These are phyloP conservation scores for Solenodon paradoxus DNA, from an alignment of 2,113 vertebrate species.

Conservation along the genomic window DNA sequence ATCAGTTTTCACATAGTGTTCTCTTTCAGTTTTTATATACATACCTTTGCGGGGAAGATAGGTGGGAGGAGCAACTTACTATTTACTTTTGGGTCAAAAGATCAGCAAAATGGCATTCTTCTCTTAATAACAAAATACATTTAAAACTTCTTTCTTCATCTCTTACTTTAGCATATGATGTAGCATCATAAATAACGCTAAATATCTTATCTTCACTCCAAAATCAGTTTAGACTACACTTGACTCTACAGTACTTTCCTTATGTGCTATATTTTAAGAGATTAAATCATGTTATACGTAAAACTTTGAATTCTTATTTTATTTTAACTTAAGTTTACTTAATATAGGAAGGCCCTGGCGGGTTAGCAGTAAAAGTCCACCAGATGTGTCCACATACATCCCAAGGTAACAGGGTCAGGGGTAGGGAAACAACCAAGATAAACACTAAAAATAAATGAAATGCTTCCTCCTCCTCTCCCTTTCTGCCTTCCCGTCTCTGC, in stretches of 20 bases:
- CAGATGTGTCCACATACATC: too few relatives aligned
- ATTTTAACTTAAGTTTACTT: constrained; percentile 37
- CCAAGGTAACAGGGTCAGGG: too few relatives aligned
- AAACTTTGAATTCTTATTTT: constrained; percentile 40
- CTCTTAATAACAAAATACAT: background rate
- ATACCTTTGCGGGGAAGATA: background rate
- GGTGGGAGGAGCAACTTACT: background rate
- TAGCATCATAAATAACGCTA: background rate
- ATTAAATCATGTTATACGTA: background rate
- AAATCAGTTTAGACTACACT: background rate
- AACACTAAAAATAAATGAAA: too few relatives aligned
- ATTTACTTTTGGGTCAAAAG: background rate
- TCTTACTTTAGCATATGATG: background rate
- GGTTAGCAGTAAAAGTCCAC: too few relatives aligned
- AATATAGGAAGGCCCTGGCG: too few relatives aligned
- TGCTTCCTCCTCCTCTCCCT: too few relatives aligned
- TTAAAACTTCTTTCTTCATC: background rate
- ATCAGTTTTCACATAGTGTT: background rate
- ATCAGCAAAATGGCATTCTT: background rate
- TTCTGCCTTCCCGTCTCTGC: too few relatives aligned
- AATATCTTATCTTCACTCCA: background rate
- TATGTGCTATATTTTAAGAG: background rate
- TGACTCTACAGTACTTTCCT: background rate
- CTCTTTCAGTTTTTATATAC: background rate
- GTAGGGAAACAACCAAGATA: too few relatives aligned